phyloP scores from a whole-genome alignment of 1,140 invertebrate genomes.

The Conopomorpha cramerella region DNA sequence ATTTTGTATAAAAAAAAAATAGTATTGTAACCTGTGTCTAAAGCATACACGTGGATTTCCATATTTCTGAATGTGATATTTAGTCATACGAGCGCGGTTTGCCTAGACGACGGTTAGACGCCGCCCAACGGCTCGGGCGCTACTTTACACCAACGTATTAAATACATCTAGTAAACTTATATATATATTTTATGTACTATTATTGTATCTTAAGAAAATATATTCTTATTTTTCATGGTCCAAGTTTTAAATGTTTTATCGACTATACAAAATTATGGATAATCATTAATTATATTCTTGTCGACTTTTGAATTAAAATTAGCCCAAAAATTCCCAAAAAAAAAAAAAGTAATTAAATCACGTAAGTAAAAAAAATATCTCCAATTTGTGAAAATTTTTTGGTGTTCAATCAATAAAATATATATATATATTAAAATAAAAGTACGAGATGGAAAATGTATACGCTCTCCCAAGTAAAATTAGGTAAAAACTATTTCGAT shows the following conservation, averaged over 20 bases:
- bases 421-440: too few species aligned
- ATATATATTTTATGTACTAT: constrained; percentile 59
- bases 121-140: constrained; percentile 16
- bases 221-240: constrained; percentile 61
- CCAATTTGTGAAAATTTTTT: constrained; percentile 55
- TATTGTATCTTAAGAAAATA: constrained; percentile 59
- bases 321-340: constrained; percentile 53
- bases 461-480: constrained; percentile 54
- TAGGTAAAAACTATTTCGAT: constrained; percentile 52
- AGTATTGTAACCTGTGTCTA: constrained; percentile 50
- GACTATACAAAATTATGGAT: constrained; percentile 59
- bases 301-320: constrained; percentile 50
- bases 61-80: constrained; percentile 60
- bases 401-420: constrained; percentile 55
- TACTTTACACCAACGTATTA: constrained; percentile 41
- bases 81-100: constrained; percentile 53
- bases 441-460: constrained; percentile 49
- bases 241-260: constrained; percentile 61
- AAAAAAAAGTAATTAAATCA: too few species aligned
- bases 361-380: constrained; percentile 47
- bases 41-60: constrained; percentile 53
- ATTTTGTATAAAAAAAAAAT: constrained; percentile 57
- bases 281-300: constrained; percentile 60
- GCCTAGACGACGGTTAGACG: constrained; percentile 19
- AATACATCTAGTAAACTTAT: constrained; percentile 54